Conservation (phyloP, 2,797 vertebrate species). For the Squalus acanthias region DNA sequence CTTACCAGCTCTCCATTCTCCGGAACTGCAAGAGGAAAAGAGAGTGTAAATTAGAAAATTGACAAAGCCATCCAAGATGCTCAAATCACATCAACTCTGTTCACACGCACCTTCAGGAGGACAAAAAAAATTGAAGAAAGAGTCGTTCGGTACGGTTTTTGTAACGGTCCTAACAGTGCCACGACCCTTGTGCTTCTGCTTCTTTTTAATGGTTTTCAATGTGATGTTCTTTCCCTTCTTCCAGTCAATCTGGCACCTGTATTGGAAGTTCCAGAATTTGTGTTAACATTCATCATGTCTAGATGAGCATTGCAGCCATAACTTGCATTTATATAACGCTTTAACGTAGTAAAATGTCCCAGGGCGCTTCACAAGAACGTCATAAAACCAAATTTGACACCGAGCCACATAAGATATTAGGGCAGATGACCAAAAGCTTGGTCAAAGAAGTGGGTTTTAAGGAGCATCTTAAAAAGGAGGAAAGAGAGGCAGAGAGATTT, state of each 20-base stretch:
- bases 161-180: slow-evolving; percentile 95
- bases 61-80: slow-evolving; percentile 32
- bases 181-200: slow-evolving; percentile 98
- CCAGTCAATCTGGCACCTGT: slow-evolving; percentile 92
- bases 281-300: background rate
- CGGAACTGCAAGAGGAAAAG: slow-evolving; percentile 67
- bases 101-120: slow-evolving; percentile 82
- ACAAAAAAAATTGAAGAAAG: slow-evolving; percentile 97
- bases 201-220: slow-evolving; percentile 98
- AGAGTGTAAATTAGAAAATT: slow-evolving; percentile 38
- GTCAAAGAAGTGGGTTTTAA: too few relatives aligned
- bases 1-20: slow-evolving; percentile 92
- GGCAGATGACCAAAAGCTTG: too few relatives aligned
- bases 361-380: too few relatives aligned
- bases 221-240: slow-evolving; percentile 98
- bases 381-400: too few relatives aligned
- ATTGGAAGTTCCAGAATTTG: background rate
- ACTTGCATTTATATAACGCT: too few relatives aligned
- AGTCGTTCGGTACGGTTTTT: slow-evolving; percentile 95
- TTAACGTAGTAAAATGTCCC: too few relatives aligned
- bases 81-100: slow-evolving; percentile 34
- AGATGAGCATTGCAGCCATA: background rate
- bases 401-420: too few relatives aligned
- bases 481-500: too few relatives aligned
- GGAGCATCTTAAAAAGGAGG: too few relatives aligned